Base-by-base conservation (phyloP, 1,140 invertebrate species). In the Drosophila varians region DNA sequence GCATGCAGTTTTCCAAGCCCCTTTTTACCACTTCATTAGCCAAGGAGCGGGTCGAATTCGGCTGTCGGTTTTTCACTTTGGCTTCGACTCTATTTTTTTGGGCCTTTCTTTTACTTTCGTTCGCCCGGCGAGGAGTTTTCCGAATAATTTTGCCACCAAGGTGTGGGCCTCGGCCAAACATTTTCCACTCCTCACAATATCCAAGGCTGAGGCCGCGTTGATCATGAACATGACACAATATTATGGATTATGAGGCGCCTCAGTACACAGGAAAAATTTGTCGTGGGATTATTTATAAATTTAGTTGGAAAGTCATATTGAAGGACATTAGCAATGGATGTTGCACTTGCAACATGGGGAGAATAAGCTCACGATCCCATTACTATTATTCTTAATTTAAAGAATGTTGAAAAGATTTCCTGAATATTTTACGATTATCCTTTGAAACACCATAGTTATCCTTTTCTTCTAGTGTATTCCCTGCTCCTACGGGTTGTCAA, bases 151-250 rank as follows among this genome's bases (percentile, higher is more conserved):
- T 57, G 70, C 82, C 55, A 73, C 43, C 60, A 75, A 68, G 72
- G 72, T 74, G 72, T 74, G 72, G 70, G 70, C 53, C 34, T 31
- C 28, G 62, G 46, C 54, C 46, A 68, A 58, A 78, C 54, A 66
- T 56, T 77, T 77, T 60, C 62, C 38, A 38, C n/a, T 38, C 36
- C n/a, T 38, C 28, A 11, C 9, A 31, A 4, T 36, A 3, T 49
- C 46, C 75, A 51, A 58, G 73, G 53, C 66, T 58, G 21, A 75
- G 65, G 51, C 75, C 65, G 62, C 42, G 74, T 65, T 86, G 82
- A 87, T 87, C 83, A 77, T 87, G 82, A 87, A 87, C 82, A 87
- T 87, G 82, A 88, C 82, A 87, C 82, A 87, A 87, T 87, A 87
- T 87, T 87, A 82, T 82, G 74, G 74, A 82, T 87, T 87, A 87